Conservation (phyloP, 2,888 invertebrate species). For the Drosophila kambysellisi region DNA sequence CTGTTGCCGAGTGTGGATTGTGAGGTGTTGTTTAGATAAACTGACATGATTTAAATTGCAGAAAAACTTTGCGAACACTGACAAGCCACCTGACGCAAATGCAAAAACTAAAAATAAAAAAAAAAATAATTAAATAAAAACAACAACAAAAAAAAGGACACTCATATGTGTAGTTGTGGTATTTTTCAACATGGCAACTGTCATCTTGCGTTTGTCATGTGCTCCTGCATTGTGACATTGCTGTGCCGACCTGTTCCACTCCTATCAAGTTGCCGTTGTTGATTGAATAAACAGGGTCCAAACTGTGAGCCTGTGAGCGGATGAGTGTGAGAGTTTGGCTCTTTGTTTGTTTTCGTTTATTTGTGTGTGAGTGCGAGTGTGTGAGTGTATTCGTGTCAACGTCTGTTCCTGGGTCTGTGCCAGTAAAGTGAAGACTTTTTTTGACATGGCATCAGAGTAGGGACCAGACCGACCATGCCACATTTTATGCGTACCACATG, state of each 20-base stretch:
- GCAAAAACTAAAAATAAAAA: constrained; percentile 10
- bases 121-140: constrained; percentile 6
- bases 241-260: constrained; percentile 36
- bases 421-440: constrained; percentile 41
- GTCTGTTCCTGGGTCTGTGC: constrained; percentile 1
- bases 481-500: constrained; percentile 38
- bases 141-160: not conserved
- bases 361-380: constrained; percentile 9
- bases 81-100: constrained; percentile 52
- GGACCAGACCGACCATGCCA: constrained; percentile 11
- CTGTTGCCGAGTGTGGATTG: constrained; percentile 51
- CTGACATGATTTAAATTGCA: constrained; percentile 78
- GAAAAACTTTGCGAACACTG: constrained; percentile 69
- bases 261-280: constrained; percentile 66
- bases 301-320: constrained; percentile 23
- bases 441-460: constrained; percentile 47
- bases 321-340: constrained; percentile 11
- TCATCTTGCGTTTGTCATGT: constrained; percentile 78
- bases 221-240: constrained; percentile 70
- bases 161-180: constrained; percentile 44
- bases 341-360: constrained; percentile 39
- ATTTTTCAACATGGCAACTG: constrained; percentile 77
- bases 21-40: constrained; percentile 75
- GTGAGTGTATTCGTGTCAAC: constrained; percentile 4
- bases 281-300: constrained; percentile 74